Evolutionary conservation across 1,140 invertebrate genomes (phyloP).

Genomic region (Stenopsyche tienmushanensis): DNA sequence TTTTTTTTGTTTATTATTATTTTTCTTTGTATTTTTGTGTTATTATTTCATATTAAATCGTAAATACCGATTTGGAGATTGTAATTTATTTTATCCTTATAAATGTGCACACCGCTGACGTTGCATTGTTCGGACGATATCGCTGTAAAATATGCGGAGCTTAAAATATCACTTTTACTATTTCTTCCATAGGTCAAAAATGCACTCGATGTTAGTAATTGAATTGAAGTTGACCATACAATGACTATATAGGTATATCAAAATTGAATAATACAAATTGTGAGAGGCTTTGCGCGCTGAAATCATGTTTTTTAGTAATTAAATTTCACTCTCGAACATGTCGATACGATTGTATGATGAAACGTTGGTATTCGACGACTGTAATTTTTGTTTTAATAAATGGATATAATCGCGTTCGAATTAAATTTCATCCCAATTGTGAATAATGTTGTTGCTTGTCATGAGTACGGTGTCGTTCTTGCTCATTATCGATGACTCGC

Average conservation of each 20-base stretch:
- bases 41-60: too few relatives aligned
- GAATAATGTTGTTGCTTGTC: too few relatives aligned
- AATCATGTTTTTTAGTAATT: too few relatives aligned
- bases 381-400: too few relatives aligned
- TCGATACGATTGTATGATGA: too few relatives aligned
- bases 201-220: conserved; percentile 18
- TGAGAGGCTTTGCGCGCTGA: conserved; percentile 19
- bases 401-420: too few relatives aligned
- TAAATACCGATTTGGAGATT: background rate
- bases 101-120: conserved; percentile 4
- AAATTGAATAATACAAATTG: conserved; percentile 9
- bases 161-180: conserved; percentile 23
- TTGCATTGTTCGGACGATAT: conserved; percentile 15
- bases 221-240: conserved; percentile 15
- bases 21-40: background rate
- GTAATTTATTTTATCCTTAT: conserved; percentile 4
- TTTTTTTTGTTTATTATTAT: conserved; percentile 7
- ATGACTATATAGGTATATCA: conserved; percentile 13
- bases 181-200: conserved; percentile 17
- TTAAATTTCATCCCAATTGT: too few relatives aligned
- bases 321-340: too few relatives aligned
- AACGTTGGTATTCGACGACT: too few relatives aligned
- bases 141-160: conserved; percentile 23
- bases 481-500: too few relatives aligned
- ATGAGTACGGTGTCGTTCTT: too few relatives aligned